phyloP scores from a whole-genome alignment of 2,888 invertebrate species.

The Hypomecis punctinalis region DNA sequence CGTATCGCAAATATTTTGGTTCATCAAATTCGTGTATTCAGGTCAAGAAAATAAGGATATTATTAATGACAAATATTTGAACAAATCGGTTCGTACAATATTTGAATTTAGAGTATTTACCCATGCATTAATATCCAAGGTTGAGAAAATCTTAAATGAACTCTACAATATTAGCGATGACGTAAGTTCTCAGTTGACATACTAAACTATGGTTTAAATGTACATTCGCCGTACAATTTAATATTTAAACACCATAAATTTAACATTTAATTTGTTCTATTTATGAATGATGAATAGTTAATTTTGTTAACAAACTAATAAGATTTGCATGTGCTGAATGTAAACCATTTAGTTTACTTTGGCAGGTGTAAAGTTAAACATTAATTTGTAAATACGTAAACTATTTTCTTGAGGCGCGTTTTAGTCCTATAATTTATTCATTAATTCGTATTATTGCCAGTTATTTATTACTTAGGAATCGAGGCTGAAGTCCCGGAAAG shows the following conservation, averaged over 20 bases:
- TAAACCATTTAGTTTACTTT: slow-evolving; percentile 26
- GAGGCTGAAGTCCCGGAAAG: slow-evolving; percentile 1
- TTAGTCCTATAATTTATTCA: slow-evolving; percentile 18
- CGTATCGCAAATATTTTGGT: too few species aligned
- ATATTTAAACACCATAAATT: slow-evolving; percentile 7
- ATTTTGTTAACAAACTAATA: slow-evolving; percentile 13
- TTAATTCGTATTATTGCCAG: slow-evolving; percentile 15
- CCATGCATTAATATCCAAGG: slow-evolving; percentile 36
- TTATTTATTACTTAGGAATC: slow-evolving; percentile 30
- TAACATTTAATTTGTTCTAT: slow-evolving; percentile 9
- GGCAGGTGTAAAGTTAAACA: slow-evolving; percentile 25
- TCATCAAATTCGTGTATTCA: too few species aligned
- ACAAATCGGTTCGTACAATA: slow-evolving; percentile 15
- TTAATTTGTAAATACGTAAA: slow-evolving; percentile 14
- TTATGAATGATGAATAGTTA: neutral
- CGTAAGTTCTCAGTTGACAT: slow-evolving; percentile 29
- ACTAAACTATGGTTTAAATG: slow-evolving; percentile 24
- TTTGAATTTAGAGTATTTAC: slow-evolving; percentile 29
- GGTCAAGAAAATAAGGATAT: neutral
- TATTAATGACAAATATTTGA: slow-evolving; percentile 15
- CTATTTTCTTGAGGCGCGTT: slow-evolving; percentile 6
- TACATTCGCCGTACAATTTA: slow-evolving; percentile 11
- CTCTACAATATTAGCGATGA: slow-evolving; percentile 32
- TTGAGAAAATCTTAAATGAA: slow-evolving; percentile 29
- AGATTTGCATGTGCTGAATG: slow-evolving; percentile 22